phyloP scores from a whole-genome alignment of 2,797 vertebrate genomes.

The Spinus pinus region DNA sequence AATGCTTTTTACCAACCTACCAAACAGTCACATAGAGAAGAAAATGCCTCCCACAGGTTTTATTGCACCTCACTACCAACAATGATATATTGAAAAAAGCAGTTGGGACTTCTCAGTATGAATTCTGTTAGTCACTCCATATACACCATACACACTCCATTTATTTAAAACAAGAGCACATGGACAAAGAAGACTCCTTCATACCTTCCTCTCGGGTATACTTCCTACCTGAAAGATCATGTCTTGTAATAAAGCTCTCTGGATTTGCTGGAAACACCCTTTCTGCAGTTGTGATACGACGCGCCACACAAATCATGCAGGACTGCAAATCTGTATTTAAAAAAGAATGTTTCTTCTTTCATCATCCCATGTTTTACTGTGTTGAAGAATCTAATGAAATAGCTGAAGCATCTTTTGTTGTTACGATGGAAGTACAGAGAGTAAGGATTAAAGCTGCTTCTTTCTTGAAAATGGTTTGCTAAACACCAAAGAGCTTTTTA shows the following conservation, averaged over 20 bases:
- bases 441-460: neutral
- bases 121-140: neutral
- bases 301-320: constrained; percentile 98
- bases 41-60: neutral
- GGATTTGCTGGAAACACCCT: constrained; percentile 76
- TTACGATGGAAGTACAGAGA: neutral
- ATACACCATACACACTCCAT: neutral
- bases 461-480: neutral
- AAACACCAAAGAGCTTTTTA: neutral
- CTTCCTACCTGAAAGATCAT: constrained; percentile 91
- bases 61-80: neutral
- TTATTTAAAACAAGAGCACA: neutral
- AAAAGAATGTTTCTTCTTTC: neutral
- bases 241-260: constrained; percentile 94
- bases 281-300: constrained; percentile 89
- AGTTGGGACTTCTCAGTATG: neutral
- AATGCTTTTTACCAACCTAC: neutral
- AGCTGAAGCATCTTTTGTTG: neutral
- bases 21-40: neutral
- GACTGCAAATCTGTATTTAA: constrained; percentile 89
- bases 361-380: neutral
- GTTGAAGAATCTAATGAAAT: neutral
- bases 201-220: neutral
- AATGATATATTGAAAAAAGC: neutral
- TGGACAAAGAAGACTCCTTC: neutral